phyloP scores from a whole-genome alignment of 2,888 invertebrate species.

The Tipula lateralis region DNA sequence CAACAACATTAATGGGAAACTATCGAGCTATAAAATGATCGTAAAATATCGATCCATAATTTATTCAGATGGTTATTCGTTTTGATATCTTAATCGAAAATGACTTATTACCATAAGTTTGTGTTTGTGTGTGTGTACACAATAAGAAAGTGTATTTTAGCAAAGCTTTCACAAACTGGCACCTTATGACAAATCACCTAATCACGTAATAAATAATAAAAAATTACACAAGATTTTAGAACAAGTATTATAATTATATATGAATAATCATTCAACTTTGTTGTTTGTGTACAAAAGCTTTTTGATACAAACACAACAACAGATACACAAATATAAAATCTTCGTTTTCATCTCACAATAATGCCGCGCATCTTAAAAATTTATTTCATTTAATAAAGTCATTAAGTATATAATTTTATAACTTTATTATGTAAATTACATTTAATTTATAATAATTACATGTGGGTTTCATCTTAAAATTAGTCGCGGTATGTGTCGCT shows the following conservation, averaged over 20 bases:
- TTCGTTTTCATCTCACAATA: slow-evolving; percentile 6
- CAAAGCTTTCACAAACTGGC: background rate
- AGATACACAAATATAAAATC: background rate
- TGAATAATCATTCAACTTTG: background rate
- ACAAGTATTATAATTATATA: background rate
- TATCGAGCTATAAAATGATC: background rate
- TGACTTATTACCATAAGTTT: background rate
- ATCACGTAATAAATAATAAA: background rate
- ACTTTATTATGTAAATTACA: slow-evolving; percentile 15
- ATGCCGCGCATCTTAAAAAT: background rate
- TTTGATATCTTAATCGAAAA: background rate
- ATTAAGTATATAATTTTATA: slow-evolving; percentile 5
- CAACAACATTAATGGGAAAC: background rate
- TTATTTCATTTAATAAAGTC: background rate
- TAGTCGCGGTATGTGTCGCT: background rate
- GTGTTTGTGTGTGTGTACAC: background rate
- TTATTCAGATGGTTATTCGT: background rate
- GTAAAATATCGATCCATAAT: background rate
- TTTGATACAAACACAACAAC: background rate
- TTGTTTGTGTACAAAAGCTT: background rate
- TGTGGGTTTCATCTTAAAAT: background rate
- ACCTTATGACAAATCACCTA: background rate
- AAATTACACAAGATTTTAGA: background rate
- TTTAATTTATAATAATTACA: slow-evolving; percentile 19
- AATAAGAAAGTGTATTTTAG: background rate